Evolutionary conservation across 2,797 vertebrate species (phyloP).

Genomic region (Hydrophis major): DNA sequence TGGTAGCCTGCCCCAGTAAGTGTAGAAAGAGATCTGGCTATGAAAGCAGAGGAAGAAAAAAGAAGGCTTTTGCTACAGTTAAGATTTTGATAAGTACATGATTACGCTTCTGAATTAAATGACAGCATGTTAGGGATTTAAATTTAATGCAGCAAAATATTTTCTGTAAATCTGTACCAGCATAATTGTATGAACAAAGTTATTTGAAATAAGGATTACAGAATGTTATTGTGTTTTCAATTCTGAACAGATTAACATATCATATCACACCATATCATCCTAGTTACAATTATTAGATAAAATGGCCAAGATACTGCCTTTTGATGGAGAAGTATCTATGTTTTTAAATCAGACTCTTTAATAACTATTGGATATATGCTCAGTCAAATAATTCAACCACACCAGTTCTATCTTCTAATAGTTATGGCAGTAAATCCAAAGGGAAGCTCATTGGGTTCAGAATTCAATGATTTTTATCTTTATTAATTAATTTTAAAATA

Average conservation of each 20-base stretch:
- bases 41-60: background rate
- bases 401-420: background rate
- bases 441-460: background rate
- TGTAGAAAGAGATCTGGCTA: background rate
- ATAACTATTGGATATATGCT: background rate
- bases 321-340: background rate
- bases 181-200: background rate
- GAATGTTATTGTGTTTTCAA: background rate
- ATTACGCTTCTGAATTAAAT: background rate
- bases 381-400: background rate
- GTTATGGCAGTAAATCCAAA: background rate
- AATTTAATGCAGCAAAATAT: background rate
- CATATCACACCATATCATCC: background rate
- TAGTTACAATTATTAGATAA: background rate
- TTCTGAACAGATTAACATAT: background rate
- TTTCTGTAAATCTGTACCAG: background rate
- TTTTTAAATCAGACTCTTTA: background rate
- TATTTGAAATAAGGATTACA: background rate
- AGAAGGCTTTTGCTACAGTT: background rate
- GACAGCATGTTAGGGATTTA: background rate
- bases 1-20: background rate
- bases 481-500: background rate
- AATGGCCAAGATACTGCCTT: background rate
- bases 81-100: background rate
- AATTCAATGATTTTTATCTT: background rate